These are phyloP conservation scores for Desmodus rotundus DNA, from an alignment of 2,113 vertebrate species.

Conservation along the genomic window DNA sequence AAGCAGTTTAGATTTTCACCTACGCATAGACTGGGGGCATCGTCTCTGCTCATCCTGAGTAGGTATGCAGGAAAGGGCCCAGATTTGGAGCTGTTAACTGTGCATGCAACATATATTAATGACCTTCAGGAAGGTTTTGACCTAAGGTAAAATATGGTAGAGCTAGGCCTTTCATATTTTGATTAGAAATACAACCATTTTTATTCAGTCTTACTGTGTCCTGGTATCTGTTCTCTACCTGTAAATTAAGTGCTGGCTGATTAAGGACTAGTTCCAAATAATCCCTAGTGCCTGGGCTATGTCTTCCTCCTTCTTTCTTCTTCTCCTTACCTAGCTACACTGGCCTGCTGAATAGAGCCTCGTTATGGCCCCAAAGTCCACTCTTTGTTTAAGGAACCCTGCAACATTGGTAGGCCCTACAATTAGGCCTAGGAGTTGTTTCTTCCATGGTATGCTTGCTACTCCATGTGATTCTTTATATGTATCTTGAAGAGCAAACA, in stretches of 20 bases:
- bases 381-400: slow-evolving; percentile 5
- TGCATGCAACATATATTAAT: neutral
- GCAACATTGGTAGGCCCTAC: slow-evolving; percentile 50
- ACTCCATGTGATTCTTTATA: slow-evolving; percentile 68
- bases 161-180: neutral
- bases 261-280: neutral
- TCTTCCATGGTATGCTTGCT: slow-evolving; percentile 47
- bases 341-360: slow-evolving; percentile 78
- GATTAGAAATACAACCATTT: neutral
- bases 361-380: slow-evolving; percentile 51
- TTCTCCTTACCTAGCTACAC: neutral
- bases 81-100: neutral
- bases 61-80: neutral
- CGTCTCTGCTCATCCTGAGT: neutral
- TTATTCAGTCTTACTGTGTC: neutral
- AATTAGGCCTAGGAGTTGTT: slow-evolving; percentile 56
- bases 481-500: slow-evolving; percentile 60
- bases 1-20: neutral
- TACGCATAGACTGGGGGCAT: neutral
- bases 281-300: neutral
- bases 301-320: neutral
- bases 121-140: neutral
- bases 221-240: slow-evolving; percentile 27
- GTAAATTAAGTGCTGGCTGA: slow-evolving; percentile 4
- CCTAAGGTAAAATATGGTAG: neutral